Evolutionary conservation across 2,113 vertebrate species (phyloP), one percentile per base, ranked within the genome.

Genomic region (Tetrax tetrax): DNA sequence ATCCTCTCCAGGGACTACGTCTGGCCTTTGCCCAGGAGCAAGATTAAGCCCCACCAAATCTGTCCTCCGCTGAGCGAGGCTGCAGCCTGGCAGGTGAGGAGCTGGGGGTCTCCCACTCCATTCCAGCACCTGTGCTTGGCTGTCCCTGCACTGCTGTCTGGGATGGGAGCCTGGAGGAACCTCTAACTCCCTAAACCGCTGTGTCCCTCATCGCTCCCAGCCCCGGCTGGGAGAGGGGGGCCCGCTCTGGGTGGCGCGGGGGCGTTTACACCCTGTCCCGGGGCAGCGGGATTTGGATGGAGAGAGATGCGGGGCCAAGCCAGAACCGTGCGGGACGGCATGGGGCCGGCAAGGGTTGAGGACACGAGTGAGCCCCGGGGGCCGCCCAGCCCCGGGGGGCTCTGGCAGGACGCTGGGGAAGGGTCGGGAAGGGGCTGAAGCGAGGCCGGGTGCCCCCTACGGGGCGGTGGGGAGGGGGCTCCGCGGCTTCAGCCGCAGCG

Each of bases 71-170:
- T 13, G 10, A 70, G 33, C 19, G 72, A 28, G 35, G 31, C 45
- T 86, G 54, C 38, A 47, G 35, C 71, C 6, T 25, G 6, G 4
- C 25, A n/a, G n/a, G 24, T 60, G 28, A 38, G 35, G 19, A 80
- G 25, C n/a, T 38, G 3, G 6, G 24, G 10, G 19, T 85, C 38
- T 69, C 24, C 63, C 47, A 37, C 1, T 3, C 27, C 16, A 45
- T 5, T 0, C 1, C 1, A 2, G 37, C 17, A 18, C 14, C n/a
- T 0, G 3, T 14, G 23, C 28, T 59, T 72, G 59, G 17, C 37
- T 7, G 1, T 41, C 12, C 35, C 18, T 12, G 38, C 51, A 66
- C 37, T 72, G 11, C 51, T 11, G 33, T 35, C 15, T 71, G 48
- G 37, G n/a, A 66, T 63, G 48, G 37, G n/a, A 66, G 33, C 53